Base-by-base conservation (phyloP, 2,113 vertebrate genomes). In the Eubucco bourcierii region DNA sequence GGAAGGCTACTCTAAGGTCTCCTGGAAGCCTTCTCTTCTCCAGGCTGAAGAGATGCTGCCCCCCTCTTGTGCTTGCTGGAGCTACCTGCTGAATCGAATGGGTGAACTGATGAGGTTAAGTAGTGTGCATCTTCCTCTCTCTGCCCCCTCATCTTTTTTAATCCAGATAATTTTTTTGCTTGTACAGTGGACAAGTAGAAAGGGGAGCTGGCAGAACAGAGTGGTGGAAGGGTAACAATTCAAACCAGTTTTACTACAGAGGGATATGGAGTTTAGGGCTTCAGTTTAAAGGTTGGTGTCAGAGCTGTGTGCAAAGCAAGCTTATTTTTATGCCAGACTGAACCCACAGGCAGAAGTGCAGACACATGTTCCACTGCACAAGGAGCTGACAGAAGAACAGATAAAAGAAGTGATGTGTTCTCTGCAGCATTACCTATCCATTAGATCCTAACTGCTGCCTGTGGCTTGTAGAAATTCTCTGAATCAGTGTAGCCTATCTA, bases 1-100 rank as follows among this genome's bases (percentile, higher is more conserved):
- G n/a, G n/a, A n/a, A n/a, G n/a, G n/a, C n/a, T n/a, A n/a, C n/a
- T n/a, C n/a, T n/a, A n/a, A n/a, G n/a, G n/a, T n/a, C n/a, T n/a
- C n/a, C n/a, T n/a, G n/a, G n/a, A n/a, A n/a, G n/a, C n/a, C n/a
- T n/a, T n/a, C n/a, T n/a, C n/a, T n/a, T n/a, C n/a, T n/a, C n/a
- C n/a, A n/a, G n/a, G n/a, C n/a, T n/a, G n/a, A n/a, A n/a, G n/a
- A n/a, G n/a, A n/a, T 93, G 73, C 95, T 93, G 95, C 95, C 95
- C 93, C 61, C 61, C 93, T 91, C 65, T 63, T 82, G 94, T 80
- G 91, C 87, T 68, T 58, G 76, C 55, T 79, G 87, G 25, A 19
- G 23, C 60, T 44, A 53, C 16, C 15, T 23, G n/a, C 67, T 66
- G 61, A 29, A 37, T 2, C 52, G 67, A 74, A 39, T 25, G 31